These are phyloP conservation scores for Ptilonorhynchus violaceus DNA, from an alignment of 2,113 vertebrate genomes.

Conservation along the genomic window DNA sequence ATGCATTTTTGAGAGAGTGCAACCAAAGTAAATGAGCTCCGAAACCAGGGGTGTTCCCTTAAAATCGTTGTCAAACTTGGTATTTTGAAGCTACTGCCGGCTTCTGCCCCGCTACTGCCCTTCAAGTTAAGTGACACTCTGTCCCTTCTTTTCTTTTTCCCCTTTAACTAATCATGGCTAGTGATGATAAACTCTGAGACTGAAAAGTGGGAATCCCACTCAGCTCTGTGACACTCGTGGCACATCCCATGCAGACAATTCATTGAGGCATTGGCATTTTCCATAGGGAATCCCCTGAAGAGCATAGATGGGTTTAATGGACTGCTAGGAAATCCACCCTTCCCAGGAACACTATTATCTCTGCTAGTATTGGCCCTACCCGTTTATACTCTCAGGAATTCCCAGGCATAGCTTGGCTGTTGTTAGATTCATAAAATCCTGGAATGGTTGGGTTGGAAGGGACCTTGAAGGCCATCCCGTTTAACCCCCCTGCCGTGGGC, in stretches of 20 bases:
- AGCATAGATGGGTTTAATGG: fast-evolving
- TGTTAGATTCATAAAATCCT: not conserved
- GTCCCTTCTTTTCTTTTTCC: no score
- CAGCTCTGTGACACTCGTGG: not conserved
- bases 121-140: not conserved
- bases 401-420: not conserved
- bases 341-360: not conserved
- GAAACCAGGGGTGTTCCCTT: not conserved
- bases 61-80: not conserved
- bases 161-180: not conserved
- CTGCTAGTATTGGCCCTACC: not conserved
- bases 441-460: not conserved
- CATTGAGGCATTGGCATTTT: not conserved
- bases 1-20: not conserved
- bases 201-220: not conserved
- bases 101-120: not conserved
- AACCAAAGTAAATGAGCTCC: not conserved
- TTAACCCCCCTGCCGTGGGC: not conserved
- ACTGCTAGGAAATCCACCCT: not conserved
- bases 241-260: not conserved
- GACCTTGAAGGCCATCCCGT: not conserved
- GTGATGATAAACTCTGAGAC: not conserved
- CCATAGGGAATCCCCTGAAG: not conserved
- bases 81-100: not conserved
- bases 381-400: not conserved